Evolutionary conservation across 2,113 vertebrate genomes (phyloP).

Genomic region (Colinus virginianus): DNA sequence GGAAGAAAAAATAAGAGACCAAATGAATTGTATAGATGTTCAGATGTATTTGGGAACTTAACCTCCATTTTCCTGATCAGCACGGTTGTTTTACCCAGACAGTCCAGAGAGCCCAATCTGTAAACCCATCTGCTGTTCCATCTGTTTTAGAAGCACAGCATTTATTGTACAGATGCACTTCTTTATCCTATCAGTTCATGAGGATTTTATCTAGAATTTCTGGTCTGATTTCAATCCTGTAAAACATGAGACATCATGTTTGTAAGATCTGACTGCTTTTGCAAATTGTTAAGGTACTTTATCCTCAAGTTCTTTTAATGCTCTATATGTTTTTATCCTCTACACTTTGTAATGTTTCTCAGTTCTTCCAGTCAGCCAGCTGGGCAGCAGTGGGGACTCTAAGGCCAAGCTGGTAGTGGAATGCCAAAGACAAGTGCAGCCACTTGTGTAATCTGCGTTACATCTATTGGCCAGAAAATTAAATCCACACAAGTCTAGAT

Average conservation of each 20-base stretch:
- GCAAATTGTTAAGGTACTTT: not conserved
- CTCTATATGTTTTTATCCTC: not conserved
- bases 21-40: not conserved
- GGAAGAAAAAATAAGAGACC: not conserved
- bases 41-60: slow-evolving; percentile 60
- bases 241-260: not conserved
- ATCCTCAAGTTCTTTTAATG: not conserved
- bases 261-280: not conserved
- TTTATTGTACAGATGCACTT: slow-evolving; percentile 52
- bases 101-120: slow-evolving; percentile 79
- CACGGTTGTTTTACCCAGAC: slow-evolving; percentile 72
- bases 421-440: not conserved
- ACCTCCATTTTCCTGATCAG: slow-evolving; percentile 56
- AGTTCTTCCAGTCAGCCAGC: not conserved
- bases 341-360: not conserved
- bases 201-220: slow-evolving; percentile 74
- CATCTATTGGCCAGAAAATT: not conserved
- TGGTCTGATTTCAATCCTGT: slow-evolving; percentile 63
- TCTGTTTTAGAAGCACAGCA: slow-evolving; percentile 79
- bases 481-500: not conserved
- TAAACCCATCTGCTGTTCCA: slow-evolving; percentile 92
- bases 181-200: slow-evolving; percentile 55
- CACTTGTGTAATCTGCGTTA: not conserved
- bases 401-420: not conserved
- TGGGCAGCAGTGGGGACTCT: not conserved